phyloP scores from a whole-genome alignment of 1,140 invertebrate species.

The Drosophila tristis region DNA sequence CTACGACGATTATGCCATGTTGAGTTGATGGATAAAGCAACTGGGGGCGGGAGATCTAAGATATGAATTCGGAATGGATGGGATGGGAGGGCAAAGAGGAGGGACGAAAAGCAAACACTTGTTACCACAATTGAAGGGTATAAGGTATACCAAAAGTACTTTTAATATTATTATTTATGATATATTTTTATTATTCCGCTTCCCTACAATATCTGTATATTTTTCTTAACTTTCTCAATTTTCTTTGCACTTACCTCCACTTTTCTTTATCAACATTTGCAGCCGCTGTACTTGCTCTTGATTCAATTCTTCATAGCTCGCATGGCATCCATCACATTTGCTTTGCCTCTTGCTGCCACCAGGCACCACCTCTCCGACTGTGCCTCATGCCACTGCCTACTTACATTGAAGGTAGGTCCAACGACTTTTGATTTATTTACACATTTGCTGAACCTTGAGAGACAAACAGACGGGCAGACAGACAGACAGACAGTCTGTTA shows the following conservation, averaged over 20 bases:
- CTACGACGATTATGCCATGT: slow-evolving; percentile 16
- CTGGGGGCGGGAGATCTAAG: background rate
- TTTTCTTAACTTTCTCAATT: background rate
- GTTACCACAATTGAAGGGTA: too few species aligned
- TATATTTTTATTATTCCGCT: background rate
- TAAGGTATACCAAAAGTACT: background rate
- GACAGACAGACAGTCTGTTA: slow-evolving; percentile 40
- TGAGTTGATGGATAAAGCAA: slow-evolving; percentile 26
- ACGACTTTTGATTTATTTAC: slow-evolving; percentile 53
- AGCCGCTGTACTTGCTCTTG: background rate
- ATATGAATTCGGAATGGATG: background rate
- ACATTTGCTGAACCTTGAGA: slow-evolving; percentile 47
- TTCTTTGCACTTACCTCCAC: background rate
- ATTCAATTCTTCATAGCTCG: slow-evolving; percentile 29
- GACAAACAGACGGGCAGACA: slow-evolving; percentile 32
- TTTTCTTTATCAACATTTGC: slow-evolving; percentile 2
- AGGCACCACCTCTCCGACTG: background rate
- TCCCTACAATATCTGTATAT: background rate
- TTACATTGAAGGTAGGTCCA: slow-evolving; percentile 36
- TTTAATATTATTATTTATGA: background rate
- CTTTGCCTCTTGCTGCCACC: background rate
- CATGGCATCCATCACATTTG: slow-evolving; percentile 28
- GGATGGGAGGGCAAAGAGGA: background rate
- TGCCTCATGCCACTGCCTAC: too few species aligned
- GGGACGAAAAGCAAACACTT: too few species aligned